Percentiles rank a stretch among this genome's conserved stretches.
Conservation (phyloP, 2,888 invertebrate species). For the Myopa testacea region DNA sequence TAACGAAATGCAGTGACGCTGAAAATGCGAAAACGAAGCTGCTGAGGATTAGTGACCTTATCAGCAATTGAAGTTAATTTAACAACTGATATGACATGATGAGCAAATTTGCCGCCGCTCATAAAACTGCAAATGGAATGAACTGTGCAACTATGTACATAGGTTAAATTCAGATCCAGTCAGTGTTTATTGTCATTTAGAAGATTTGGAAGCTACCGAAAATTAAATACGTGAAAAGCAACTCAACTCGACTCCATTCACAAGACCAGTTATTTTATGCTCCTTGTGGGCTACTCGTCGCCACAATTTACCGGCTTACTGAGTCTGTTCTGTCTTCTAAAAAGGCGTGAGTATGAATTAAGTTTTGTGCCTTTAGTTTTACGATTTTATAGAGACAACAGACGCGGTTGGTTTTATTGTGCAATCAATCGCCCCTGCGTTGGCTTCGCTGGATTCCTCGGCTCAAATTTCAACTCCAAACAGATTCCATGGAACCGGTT, state of each 20-base stretch:
- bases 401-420: not conserved
- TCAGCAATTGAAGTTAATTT: slow-evolving; percentile 7
- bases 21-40: not conserved
- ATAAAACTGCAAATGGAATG: not conserved
- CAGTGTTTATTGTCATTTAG: not conserved
- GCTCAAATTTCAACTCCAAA: not conserved
- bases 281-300: no score
- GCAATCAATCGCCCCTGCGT: not conserved
- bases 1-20: no score
- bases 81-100: slow-evolving; percentile 6
- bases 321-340: no score
- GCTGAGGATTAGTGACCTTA: slow-evolving; percentile 7
- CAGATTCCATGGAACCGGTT: not conserved
- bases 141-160: not conserved
- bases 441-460: not conserved
- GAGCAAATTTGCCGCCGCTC: not conserved
- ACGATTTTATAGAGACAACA: no score
- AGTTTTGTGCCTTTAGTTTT: no score
- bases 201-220: no score
- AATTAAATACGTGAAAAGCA: no score
- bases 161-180: slow-evolving; percentile 6
- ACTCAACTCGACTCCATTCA: no score
- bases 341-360: no score
- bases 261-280: no score
- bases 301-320: no score